These are phyloP conservation scores for Andrena praecox DNA, from an alignment of 2,888 invertebrate species.

Conservation along the genomic window DNA sequence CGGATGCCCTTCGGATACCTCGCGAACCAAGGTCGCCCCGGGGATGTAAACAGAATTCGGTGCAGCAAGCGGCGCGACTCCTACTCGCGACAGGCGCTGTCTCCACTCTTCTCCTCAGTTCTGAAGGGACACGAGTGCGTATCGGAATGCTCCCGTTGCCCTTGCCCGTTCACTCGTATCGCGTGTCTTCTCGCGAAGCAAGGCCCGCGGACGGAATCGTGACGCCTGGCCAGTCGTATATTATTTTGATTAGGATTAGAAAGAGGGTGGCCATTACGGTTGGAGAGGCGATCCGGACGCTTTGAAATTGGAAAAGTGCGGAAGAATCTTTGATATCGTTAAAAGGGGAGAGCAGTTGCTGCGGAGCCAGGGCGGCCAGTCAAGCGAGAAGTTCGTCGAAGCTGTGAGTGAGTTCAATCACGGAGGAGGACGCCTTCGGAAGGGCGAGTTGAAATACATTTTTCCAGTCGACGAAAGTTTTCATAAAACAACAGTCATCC, in stretches of 20 bases:
- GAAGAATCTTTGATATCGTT: neutral
- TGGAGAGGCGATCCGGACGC: neutral
- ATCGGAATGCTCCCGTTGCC: neutral
- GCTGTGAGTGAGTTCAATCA: neutral
- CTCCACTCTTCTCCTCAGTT: neutral
- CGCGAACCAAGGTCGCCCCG: neutral
- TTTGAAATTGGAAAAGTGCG: neutral
- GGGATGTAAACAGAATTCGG: constrained; percentile 23
- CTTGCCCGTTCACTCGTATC: neutral
- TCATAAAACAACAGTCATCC: too few relatives aligned
- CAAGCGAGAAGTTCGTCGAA: neutral
- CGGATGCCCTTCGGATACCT: constrained; percentile 1
- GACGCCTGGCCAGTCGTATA: neutral
- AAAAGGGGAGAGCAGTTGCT: neutral
- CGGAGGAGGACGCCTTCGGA: neutral
- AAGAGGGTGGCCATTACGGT: neutral
- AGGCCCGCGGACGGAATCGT: neutral
- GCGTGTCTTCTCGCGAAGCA: neutral
- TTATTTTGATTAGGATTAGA: neutral
- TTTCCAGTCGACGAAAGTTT: neutral
- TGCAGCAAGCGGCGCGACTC: neutral
- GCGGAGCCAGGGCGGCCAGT: neutral
- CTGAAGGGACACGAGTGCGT: too few relatives aligned
- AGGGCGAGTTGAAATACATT: neutral
- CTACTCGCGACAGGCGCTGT: neutral